Percentiles rank a stretch among this genome's conserved stretches.
phyloP scores from a whole-genome alignment of 2,797 vertebrate species.

The Eidolon dupreanum region DNA sequence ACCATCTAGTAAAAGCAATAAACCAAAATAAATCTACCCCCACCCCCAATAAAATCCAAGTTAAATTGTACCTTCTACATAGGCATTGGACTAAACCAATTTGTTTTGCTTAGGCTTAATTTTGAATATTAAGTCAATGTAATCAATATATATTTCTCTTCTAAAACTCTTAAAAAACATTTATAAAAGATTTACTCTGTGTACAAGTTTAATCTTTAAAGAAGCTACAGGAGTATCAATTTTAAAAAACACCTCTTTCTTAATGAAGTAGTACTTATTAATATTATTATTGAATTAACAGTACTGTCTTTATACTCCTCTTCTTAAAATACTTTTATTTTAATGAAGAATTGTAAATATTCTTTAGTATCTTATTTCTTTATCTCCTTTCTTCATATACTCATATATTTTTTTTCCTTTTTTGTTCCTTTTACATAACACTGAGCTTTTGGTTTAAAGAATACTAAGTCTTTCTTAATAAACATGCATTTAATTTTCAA shows the following conservation, averaged over 20 bases:
- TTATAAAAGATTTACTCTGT: neutral
- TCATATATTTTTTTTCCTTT: neutral
- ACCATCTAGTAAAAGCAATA: neutral
- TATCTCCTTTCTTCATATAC: neutral
- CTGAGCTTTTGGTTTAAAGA: neutral
- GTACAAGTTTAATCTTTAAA: neutral
- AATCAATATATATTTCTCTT: neutral
- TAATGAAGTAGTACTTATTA: neutral
- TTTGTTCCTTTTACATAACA: neutral
- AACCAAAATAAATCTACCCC: neutral
- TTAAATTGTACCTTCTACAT: neutral
- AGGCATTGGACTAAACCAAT: neutral
- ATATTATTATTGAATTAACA: neutral
- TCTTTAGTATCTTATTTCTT: neutral
- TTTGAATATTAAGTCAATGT: neutral
- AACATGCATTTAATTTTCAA: neutral
- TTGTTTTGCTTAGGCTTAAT: conserved; percentile 14
- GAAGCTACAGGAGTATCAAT: neutral
- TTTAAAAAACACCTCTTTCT: neutral
- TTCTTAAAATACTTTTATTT: neutral
- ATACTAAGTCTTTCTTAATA: neutral
- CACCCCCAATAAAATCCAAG: neutral
- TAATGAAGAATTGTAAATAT: neutral
- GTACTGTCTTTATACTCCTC: neutral
- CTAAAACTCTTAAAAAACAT: neutral